Evolutionary conservation across 1,140 invertebrate genomes (phyloP).

Genomic region (Sycophila sp.): DNA sequence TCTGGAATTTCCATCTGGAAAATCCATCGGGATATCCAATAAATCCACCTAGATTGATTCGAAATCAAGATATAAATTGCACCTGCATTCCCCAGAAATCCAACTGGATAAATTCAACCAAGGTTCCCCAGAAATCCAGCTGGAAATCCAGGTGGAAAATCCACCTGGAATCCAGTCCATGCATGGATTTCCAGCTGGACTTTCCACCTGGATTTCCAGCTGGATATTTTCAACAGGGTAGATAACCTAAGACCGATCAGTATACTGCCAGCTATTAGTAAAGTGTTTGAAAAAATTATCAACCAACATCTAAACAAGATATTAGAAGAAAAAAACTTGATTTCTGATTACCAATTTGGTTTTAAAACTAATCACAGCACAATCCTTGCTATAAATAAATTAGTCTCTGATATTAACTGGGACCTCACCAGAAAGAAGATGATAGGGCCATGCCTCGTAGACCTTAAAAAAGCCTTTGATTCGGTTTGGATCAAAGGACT

Average conservation of each 20-base stretch:
- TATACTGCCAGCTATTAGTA: constrained; percentile 36
- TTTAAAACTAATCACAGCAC: constrained; percentile 34
- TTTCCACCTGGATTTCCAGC: too few species aligned
- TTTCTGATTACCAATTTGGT: constrained; percentile 40
- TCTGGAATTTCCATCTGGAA: too few species aligned
- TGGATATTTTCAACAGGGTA: too few species aligned
- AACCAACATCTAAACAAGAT: constrained; percentile 22
- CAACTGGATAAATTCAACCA: too few species aligned
- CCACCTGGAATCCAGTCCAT: too few species aligned
- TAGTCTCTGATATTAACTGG: constrained; percentile 32
- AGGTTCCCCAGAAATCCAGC: too few species aligned
- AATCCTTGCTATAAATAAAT: constrained; percentile 30
- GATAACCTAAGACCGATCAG: constrained; percentile 42
- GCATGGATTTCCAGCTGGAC: too few species aligned
- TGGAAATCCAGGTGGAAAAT: too few species aligned
- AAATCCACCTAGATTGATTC: too few species aligned
- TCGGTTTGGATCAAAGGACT: constrained; percentile 42
- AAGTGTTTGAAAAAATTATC: constrained; percentile 43
- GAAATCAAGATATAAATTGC: too few species aligned
- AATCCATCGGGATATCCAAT: too few species aligned
- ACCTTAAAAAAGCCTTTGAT: constrained; percentile 51
- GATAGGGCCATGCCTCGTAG: constrained; percentile 44
- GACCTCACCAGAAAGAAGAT: constrained; percentile 38
- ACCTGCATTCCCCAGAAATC: too few species aligned
- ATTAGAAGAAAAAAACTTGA: constrained; percentile 39